These are phyloP conservation scores for Cetoscarus ocellatus DNA, from an alignment of 2,797 vertebrate species.

Conservation along the genomic window DNA sequence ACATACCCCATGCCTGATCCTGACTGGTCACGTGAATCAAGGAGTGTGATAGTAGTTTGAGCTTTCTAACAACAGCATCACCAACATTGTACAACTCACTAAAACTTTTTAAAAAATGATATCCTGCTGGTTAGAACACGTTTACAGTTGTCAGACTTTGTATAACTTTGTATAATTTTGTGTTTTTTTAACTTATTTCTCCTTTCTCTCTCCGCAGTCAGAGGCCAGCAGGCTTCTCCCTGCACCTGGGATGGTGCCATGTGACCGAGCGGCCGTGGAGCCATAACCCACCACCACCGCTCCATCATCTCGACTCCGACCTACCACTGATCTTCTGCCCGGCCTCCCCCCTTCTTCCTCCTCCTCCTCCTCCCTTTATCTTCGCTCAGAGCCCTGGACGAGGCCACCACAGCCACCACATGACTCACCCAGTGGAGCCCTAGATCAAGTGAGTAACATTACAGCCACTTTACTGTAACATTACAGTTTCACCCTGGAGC, in stretches of 20 bases:
- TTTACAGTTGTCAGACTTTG: too few relatives aligned
- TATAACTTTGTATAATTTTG: neutral
- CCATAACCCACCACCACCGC: conserved; percentile 67
- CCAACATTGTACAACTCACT: neutral
- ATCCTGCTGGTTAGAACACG: too few relatives aligned
- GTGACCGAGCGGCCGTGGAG: conserved; percentile 76
- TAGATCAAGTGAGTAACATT: conserved; percentile 77
- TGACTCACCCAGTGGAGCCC: conserved; percentile 76
- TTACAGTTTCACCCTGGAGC: neutral
- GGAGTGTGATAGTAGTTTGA: too few relatives aligned
- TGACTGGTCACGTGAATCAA: too few relatives aligned
- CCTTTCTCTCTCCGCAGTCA: conserved; percentile 6
- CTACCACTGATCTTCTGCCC: conserved; percentile 28
- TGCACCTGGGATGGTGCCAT: conserved; percentile 80
- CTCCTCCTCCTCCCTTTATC: conserved; percentile 25
- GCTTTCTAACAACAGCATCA: neutral
- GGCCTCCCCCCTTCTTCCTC: neutral
- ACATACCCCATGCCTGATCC: too few relatives aligned
- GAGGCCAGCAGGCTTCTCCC: conserved; percentile 67
- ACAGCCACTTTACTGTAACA: too few relatives aligned
- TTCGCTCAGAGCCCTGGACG: conserved; percentile 63
- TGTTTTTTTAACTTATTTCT: neutral
- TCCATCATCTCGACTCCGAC: conserved; percentile 37
- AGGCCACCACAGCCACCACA: conserved; percentile 77
- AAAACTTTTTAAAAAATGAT: neutral